A percentile compares a stretch with the other conserved stretches of the same genome.
These are phyloP conservation scores for Hydrochoerus hydrochaeris DNA, from an alignment of 2,113 vertebrate species.

Conservation along the genomic window DNA sequence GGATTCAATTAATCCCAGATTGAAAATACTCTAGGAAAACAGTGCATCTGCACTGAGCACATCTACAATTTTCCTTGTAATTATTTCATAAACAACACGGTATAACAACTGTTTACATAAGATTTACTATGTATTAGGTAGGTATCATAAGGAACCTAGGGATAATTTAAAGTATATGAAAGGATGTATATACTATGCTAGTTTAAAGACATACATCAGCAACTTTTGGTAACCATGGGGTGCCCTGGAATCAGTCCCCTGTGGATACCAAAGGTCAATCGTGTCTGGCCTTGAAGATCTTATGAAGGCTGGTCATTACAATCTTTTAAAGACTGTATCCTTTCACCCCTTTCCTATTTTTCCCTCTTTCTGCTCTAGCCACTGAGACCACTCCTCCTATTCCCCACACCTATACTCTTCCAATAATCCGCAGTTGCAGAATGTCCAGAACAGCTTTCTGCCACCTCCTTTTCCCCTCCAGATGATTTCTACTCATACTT, in stretches of 20 bases:
- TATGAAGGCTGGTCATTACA: not conserved
- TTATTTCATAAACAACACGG: not conserved
- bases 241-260: not conserved
- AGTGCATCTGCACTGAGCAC: not conserved
- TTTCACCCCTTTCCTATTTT: not conserved
- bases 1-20: not conserved
- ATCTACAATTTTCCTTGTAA: not conserved
- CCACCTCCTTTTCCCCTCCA: not conserved
- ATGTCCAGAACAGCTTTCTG: not conserved
- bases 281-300: not conserved
- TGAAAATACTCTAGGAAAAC: not conserved
- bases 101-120: not conserved
- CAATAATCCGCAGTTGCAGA: constrained; percentile 1
- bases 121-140: not conserved
- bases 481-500: constrained; percentile 1
- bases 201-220: not conserved
- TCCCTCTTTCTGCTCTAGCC: not conserved
- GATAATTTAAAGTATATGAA: not conserved
- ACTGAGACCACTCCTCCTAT: not conserved
- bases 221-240: not conserved
- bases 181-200: not conserved
- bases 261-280: not conserved
- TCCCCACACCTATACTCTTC: not conserved
- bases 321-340: not conserved
- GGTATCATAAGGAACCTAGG: not conserved